These are phyloP conservation scores for Caenorhabditis sp. DNA, from an alignment of 2,888 invertebrate species.

Conservation along the genomic window DNA sequence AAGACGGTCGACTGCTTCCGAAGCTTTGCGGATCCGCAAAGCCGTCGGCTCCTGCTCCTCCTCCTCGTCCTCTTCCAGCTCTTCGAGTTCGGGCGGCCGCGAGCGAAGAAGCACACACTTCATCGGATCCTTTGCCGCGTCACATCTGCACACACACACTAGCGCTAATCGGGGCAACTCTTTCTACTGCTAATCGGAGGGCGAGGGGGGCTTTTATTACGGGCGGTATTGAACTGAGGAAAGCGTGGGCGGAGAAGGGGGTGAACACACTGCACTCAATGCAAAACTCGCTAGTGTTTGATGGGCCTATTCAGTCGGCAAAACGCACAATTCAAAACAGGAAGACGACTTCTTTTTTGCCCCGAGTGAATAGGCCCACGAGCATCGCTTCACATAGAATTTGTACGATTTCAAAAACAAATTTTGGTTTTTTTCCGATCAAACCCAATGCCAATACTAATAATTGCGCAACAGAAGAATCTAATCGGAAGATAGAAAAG, in stretches of 20 bases:
- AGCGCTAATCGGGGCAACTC: background rate
- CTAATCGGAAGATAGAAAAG: no score
- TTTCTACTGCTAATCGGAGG: background rate
- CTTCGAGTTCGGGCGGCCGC: background rate
- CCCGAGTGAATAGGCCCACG: no score
- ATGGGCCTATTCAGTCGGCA: no score
- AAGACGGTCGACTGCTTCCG: constrained; percentile 15
- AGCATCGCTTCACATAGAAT: no score
- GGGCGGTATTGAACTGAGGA: background rate
- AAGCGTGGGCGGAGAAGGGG: constrained; percentile 4
- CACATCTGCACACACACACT: constrained; percentile 8
- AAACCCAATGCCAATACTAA: no score
- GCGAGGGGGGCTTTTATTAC: no score
- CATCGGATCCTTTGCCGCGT: constrained; percentile 9
- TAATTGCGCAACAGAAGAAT: no score
- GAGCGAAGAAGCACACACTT: background rate
- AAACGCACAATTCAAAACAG: no score
- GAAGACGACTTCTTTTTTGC: no score
- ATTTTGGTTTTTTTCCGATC: background rate
- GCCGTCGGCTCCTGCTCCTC: background rate
- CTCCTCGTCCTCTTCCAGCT: background rate
- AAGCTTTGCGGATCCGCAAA: background rate
- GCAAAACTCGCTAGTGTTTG: no score
- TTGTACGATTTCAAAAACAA: no score
- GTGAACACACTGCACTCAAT: background rate